A percentile compares a stretch with the other conserved stretches of the same genome.
Conservation (phyloP, 53 echinoderm and acorn worm species). For the Holothuria scabra region DNA sequence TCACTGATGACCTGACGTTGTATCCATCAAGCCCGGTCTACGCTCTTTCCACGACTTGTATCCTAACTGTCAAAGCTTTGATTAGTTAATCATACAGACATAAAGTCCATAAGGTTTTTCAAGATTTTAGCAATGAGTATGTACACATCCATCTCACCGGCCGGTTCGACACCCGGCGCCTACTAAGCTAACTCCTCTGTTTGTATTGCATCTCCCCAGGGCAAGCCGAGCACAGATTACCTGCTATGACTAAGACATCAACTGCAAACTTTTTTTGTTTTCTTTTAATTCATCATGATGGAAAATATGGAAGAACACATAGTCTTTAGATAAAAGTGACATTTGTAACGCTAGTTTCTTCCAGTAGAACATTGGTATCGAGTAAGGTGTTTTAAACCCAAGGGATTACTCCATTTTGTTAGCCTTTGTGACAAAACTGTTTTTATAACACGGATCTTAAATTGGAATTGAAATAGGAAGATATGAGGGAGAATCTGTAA, state of each 20-base stretch:
- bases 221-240: slow-evolving; percentile 38
- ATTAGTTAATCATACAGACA: slow-evolving; percentile 43
- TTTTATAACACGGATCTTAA: too few species aligned
- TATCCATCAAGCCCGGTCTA: background rate
- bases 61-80: slow-evolving; percentile 32
- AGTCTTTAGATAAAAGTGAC: slow-evolving; percentile 30
- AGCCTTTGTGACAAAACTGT: too few species aligned
- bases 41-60: background rate
- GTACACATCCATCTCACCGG: background rate
- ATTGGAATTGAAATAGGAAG: too few species aligned
- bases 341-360: slow-evolving; percentile 31
- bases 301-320: slow-evolving; percentile 14
- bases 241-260: slow-evolving; percentile 34
- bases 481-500: too few species aligned
- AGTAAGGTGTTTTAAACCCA: slow-evolving; percentile 14
- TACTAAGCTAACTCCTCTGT: slow-evolving; percentile 32
- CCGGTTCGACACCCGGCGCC: slow-evolving; percentile 35
- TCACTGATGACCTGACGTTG: background rate
- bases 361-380: slow-evolving; percentile 3
- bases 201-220: slow-evolving; percentile 8
- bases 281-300: slow-evolving; percentile 34
- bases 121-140: background rate
- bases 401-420: slow-evolving; percentile 1
- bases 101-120: slow-evolving; percentile 33
- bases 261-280: slow-evolving; percentile 8